Evolutionary conservation across 1,140 invertebrate genomes (phyloP).

Genomic region (Pinna nobilis): DNA sequence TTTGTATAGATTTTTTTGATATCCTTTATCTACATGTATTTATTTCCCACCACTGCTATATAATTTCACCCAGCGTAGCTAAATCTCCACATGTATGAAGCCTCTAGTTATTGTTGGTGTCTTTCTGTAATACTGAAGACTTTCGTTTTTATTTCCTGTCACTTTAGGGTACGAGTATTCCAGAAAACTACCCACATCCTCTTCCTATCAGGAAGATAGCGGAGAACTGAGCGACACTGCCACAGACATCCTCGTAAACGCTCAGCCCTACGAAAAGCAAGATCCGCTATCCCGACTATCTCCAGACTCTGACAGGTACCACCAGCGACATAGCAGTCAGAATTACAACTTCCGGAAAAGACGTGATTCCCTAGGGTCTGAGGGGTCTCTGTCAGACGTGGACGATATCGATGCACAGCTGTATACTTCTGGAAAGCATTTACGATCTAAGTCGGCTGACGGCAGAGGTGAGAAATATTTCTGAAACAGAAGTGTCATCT

Average conservation of each 20-base stretch:
- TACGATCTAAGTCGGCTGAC: constrained; percentile 56
- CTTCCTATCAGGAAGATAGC: constrained; percentile 38
- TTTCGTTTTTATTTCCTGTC: too few relatives aligned
- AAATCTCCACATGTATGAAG: too few relatives aligned
- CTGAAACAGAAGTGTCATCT: too few relatives aligned
- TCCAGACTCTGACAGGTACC: background rate
- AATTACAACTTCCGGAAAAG: constrained; percentile 16
- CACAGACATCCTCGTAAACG: constrained; percentile 56
- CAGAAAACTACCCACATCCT: too few relatives aligned
- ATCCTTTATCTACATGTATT: too few relatives aligned
- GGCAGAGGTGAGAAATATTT: constrained; percentile 41
- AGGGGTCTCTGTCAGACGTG: constrained; percentile 43
- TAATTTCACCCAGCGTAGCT: too few relatives aligned
- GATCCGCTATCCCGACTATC: constrained; percentile 1
- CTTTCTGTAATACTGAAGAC: too few relatives aligned
- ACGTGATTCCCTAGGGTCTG: constrained; percentile 46
- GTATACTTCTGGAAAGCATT: constrained; percentile 29
- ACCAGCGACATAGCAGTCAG: constrained; percentile 9
- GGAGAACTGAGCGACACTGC: constrained; percentile 61
- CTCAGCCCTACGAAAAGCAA: constrained; percentile 28
- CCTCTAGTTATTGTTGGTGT: too few relatives aligned
- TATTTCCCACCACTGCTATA: too few relatives aligned
- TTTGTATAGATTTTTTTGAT: too few relatives aligned
- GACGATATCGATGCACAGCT: constrained; percentile 40
- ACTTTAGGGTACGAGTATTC: too few relatives aligned